phyloP scores from a whole-genome alignment of 2,888 invertebrate species.

The Drosophila quasianomalipes region DNA sequence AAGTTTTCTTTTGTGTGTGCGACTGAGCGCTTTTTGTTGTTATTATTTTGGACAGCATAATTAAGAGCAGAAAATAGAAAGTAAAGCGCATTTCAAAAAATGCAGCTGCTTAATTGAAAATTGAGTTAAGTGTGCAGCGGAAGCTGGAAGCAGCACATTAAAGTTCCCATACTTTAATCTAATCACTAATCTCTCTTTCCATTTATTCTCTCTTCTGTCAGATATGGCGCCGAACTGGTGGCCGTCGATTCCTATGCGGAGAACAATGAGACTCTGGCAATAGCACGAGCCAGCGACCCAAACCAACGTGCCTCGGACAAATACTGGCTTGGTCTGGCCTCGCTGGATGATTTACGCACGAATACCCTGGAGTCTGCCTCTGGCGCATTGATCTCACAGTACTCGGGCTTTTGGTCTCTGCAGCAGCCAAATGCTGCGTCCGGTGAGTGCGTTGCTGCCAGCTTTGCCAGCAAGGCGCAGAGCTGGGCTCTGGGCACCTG shows the following conservation, averaged over 20 bases:
- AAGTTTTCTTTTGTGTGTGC: conserved; percentile 65
- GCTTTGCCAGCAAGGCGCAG: conserved; percentile 88
- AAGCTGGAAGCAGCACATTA: conserved; percentile 37
- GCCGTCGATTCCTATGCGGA: conserved; percentile 95
- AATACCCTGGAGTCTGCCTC: conserved; percentile 98
- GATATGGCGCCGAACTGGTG: conserved; percentile 98
- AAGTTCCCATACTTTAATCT: conserved; percentile 15
- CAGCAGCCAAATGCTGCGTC: conserved; percentile 94
- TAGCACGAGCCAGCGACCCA: conserved; percentile 89
- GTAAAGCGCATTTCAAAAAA: conserved; percentile 61
- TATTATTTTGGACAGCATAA: conserved; percentile 63
- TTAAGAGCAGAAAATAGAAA: conserved; percentile 73
- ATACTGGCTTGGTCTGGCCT: conserved; percentile 96
- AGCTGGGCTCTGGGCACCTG: conserved; percentile 98
- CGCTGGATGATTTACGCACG: conserved; percentile 95
- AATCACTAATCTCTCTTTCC: conserved; percentile 37
- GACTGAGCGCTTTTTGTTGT: conserved; percentile 19
- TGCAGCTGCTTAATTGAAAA: conserved; percentile 66
- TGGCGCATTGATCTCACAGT: conserved; percentile 95
- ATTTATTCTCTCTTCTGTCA: conserved; percentile 82
- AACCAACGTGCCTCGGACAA: conserved; percentile 90
- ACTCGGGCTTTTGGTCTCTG: conserved; percentile 97
- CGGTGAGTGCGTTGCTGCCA: conserved; percentile 96
- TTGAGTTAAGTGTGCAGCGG: conserved; percentile 44
- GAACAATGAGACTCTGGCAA: conserved; percentile 94